phyloP scores from a whole-genome alignment of 2,113 vertebrate species.

The Alligator mississippiensis region DNA sequence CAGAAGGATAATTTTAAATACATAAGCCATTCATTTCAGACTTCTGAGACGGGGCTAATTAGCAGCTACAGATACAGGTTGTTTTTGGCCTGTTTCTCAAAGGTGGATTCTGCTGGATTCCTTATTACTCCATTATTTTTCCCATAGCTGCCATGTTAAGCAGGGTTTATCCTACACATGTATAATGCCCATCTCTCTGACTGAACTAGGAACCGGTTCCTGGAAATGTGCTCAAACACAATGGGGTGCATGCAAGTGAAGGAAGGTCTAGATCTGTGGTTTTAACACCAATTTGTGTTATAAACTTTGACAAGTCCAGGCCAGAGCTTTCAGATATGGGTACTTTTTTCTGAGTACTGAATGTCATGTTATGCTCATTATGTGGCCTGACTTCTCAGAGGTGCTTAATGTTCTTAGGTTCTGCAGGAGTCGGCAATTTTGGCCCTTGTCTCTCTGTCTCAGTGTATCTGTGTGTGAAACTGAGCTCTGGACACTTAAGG shows the following conservation, averaged over 20 bases:
- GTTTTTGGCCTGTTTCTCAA: neutral
- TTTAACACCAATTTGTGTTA: neutral
- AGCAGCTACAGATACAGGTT: neutral
- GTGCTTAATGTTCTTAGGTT: neutral
- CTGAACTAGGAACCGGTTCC: neutral
- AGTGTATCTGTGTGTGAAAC: neutral
- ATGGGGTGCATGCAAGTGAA: neutral
- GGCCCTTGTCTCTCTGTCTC: neutral
- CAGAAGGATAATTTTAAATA: neutral
- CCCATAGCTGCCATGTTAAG: neutral
- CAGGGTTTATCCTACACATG: neutral
- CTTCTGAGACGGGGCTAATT: neutral
- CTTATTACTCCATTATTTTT: neutral
- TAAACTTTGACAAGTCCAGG: neutral
- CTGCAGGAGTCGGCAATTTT: neutral
- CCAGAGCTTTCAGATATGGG: neutral
- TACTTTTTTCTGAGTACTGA: neutral
- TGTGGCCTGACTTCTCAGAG: neutral
- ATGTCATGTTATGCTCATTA: neutral
- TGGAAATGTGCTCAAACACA: neutral
- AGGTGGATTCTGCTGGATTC: neutral
- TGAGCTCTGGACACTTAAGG: neutral
- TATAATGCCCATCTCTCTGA: rapidly evolving
- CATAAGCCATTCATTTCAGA: neutral
- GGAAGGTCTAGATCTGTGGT: rapidly evolving